Evolutionary conservation across 2,888 invertebrate genomes (phyloP).

Genomic region (Napeogenes inachia): DNA sequence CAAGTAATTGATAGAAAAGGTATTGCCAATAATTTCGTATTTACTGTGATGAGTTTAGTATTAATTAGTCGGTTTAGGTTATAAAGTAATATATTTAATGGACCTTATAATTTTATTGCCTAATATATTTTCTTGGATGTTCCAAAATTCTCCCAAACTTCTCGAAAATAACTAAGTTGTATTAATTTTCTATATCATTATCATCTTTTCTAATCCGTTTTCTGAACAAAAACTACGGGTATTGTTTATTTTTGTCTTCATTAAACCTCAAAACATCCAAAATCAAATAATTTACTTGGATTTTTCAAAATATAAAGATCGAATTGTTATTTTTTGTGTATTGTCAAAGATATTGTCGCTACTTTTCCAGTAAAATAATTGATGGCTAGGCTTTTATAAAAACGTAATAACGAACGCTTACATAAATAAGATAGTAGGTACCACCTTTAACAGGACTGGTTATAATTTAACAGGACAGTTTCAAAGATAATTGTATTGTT

Average conservation of each 20-base stretch:
- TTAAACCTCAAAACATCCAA: too few species aligned
- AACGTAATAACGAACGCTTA: not conserved
- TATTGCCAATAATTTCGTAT: conserved; percentile 41
- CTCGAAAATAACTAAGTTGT: not conserved
- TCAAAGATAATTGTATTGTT: too few species aligned
- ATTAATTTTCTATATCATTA: not conserved
- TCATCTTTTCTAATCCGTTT: too few species aligned
- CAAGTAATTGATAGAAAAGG: conserved; percentile 29
- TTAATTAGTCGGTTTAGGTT: conserved; percentile 34
- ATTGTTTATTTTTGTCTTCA: too few species aligned
- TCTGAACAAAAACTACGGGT: too few species aligned
- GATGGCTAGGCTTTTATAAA: not conserved
- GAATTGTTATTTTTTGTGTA: too few species aligned
- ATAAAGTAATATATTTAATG: not conserved
- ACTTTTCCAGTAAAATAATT: too few species aligned
- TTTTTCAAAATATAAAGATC: too few species aligned
- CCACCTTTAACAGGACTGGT: too few species aligned
- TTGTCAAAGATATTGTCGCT: too few species aligned
- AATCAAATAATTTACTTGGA: too few species aligned
- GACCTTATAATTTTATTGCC: not conserved
- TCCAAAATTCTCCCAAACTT: not conserved
- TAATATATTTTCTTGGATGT: not conserved
- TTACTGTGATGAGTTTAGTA: conserved; percentile 68
- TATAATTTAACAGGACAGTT: too few species aligned
- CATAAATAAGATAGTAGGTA: not conserved